Conservation (phyloP, 2,113 vertebrate genomes). For the Opisthocomus hoazin region DNA sequence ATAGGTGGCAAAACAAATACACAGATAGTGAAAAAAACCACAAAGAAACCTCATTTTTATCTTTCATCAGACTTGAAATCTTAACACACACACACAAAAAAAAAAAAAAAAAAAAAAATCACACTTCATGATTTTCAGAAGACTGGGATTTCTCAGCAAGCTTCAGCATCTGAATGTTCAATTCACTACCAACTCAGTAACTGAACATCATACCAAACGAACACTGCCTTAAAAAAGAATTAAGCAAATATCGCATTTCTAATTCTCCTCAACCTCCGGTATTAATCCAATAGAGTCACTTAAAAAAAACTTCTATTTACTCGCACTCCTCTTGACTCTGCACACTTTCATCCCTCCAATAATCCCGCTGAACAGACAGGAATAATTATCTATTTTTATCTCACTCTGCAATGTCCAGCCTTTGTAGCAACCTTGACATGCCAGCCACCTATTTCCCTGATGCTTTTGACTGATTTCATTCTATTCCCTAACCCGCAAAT, state of each 20-base stretch:
- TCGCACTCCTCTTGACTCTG: background rate
- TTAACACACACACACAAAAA: background rate
- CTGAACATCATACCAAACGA: background rate
- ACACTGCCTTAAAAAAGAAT: background rate
- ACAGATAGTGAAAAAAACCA: background rate
- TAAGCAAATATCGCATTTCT: background rate
- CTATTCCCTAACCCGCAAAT: background rate
- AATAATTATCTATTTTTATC: background rate
- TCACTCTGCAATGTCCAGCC: background rate
- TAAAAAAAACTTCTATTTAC: background rate
- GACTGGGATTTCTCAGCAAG: background rate
- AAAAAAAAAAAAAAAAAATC: background rate
- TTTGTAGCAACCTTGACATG: conserved; percentile 4
- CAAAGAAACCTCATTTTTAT: background rate
- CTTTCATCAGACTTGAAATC: background rate
- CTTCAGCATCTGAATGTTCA: background rate
- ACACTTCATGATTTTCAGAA: background rate
- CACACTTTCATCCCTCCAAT: background rate
- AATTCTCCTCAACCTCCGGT: background rate
- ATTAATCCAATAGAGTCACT: background rate
- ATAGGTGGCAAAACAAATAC: background rate
- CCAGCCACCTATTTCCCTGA: conserved; percentile 5
- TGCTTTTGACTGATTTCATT: conserved; percentile 21
- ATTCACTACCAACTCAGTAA: background rate
- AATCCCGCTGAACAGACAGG: background rate